phyloP scores from a whole-genome alignment of 2,797 vertebrate species.

The Buceros bicornis region DNA sequence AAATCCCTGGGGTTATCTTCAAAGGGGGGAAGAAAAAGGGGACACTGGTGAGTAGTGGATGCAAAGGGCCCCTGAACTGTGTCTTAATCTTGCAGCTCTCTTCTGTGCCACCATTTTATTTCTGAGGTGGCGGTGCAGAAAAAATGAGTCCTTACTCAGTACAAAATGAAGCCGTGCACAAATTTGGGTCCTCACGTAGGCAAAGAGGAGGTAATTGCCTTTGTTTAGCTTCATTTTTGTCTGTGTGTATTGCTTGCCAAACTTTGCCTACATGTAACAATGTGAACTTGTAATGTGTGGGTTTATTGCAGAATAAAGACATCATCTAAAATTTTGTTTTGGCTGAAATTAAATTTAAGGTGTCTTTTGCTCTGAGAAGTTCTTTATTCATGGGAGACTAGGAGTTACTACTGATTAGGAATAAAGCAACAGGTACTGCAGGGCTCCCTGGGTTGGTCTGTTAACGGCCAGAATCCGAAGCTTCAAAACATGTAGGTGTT shows the following conservation, averaged over 20 bases:
- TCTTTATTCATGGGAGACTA: not conserved
- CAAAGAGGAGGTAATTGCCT: constrained; percentile 31
- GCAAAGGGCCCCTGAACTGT: constrained; percentile 21
- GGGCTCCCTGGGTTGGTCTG: not conserved
- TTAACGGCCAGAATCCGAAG: not conserved
- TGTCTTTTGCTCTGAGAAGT: not conserved
- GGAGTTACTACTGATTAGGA: not conserved
- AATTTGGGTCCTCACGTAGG: not conserved
- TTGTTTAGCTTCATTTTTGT: constrained; percentile 34
- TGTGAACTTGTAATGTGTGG: not conserved
- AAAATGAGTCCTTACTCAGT: constrained; percentile 36
- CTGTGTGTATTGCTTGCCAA: constrained; percentile 11
- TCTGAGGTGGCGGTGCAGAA: constrained; percentile 52
- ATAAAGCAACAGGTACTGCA: not conserved
- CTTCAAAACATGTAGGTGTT: not conserved
- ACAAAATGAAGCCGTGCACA: constrained; percentile 8
- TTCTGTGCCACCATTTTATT: constrained; percentile 52
- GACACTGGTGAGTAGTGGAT: not conserved
- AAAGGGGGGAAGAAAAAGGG: not conserved
- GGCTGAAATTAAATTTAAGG: not conserved
- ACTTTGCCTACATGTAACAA: not conserved
- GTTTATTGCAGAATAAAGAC: not conserved
- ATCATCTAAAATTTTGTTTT: not conserved
- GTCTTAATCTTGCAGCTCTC: constrained; percentile 45
- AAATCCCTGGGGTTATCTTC: not conserved